A percentile compares a stretch with the other conserved stretches of the same genome.
Evolutionary conservation across 2,113 vertebrate genomes (phyloP).

Genomic region (Sigmodon hispidus): DNA sequence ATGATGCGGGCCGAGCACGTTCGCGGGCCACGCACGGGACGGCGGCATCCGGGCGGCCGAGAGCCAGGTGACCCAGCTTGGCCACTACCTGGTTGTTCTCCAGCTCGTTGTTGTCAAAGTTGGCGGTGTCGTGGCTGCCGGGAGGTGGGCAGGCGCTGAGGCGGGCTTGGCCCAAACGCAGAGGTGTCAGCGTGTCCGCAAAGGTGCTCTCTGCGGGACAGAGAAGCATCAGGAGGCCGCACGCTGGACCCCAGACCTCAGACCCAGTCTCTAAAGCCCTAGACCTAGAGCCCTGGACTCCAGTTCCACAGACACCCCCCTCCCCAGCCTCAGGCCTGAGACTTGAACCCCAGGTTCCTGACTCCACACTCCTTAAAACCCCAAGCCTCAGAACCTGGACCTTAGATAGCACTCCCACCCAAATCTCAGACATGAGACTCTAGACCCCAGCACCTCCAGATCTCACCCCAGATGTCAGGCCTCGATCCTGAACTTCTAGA

Average conservation of each 20-base stretch:
- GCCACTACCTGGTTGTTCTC: constrained; percentile 97
- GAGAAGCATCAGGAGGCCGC: background rate
- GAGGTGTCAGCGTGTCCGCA: constrained; percentile 94
- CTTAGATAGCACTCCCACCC: background rate
- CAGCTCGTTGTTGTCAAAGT: constrained; percentile 98
- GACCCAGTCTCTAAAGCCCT: background rate
- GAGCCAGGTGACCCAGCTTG: constrained; percentile 95
- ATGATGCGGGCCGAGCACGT: constrained; percentile 84
- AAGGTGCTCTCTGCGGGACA: constrained; percentile 92
- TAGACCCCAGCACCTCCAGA: background rate
- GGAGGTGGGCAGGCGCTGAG: constrained; percentile 96
- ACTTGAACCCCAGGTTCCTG: background rate
- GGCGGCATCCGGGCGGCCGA: constrained; percentile 88
- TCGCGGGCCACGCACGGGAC: constrained; percentile 92
- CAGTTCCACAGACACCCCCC: no score
- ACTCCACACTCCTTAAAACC: no score
- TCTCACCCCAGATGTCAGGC: background rate
- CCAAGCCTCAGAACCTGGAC: background rate
- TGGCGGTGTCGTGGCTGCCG: constrained; percentile 97
- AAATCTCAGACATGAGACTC: no score
- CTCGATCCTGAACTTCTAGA: background rate
- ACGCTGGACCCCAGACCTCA: background rate
- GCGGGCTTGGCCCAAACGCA: constrained; percentile 92
- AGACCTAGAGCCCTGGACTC: background rate
- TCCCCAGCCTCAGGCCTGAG: background rate